These are phyloP conservation scores for Drepanosiphum platanoidis DNA, from an alignment of 2,888 invertebrate species.

Conservation along the genomic window DNA sequence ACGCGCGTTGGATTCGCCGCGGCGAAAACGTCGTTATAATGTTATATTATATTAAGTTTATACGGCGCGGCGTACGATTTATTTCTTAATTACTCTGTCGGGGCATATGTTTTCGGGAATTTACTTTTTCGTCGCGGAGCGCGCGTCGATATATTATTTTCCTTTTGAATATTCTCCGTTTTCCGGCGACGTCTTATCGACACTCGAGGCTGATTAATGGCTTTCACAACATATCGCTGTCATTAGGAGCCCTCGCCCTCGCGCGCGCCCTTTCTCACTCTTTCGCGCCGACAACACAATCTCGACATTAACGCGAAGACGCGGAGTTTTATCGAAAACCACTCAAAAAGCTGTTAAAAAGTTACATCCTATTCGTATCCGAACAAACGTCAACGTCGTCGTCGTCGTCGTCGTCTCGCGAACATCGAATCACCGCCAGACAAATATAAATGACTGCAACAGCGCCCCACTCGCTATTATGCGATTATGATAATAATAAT, in stretches of 20 bases:
- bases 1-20: too few relatives aligned
- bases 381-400: neutral
- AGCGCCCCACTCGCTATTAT: neutral
- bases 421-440: neutral
- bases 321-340: constrained; percentile 34
- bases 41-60: neutral
- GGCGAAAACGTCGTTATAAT: too few relatives aligned
- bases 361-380: constrained; percentile 21
- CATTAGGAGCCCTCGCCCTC: constrained; percentile 18
- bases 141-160: neutral
- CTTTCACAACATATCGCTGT: constrained; percentile 27
- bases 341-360: constrained; percentile 58
- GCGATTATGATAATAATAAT: too few relatives aligned
- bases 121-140: neutral
- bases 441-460: neutral
- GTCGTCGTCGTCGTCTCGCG: neutral
- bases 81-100: constrained; percentile 30
- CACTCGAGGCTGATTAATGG: constrained; percentile 48
- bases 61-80: neutral
- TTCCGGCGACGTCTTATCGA: constrained; percentile 55
- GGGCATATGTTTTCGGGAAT: neutral
- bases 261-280: neutral
- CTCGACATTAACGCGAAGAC: constrained; percentile 16
- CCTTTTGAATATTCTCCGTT: constrained; percentile 48
- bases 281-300: constrained; percentile 31